Base-by-base conservation (phyloP, 2,888 invertebrate genomes). In the Bembecia ichneumoniformis region DNA sequence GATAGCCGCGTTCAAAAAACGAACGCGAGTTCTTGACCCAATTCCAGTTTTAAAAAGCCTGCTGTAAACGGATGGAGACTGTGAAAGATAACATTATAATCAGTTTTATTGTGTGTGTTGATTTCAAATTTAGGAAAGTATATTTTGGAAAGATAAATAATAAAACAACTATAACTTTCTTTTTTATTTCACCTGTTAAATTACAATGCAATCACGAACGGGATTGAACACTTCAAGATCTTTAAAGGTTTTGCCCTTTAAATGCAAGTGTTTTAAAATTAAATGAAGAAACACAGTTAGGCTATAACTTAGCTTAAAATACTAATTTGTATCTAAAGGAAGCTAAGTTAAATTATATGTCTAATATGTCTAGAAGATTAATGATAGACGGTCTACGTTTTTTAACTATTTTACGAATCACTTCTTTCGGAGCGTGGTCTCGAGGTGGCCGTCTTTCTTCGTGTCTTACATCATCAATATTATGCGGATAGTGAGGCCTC, bases 341-440 rank as follows among this genome's bases (percentile, higher is more conserved):
- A 50, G 28, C 9, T 69, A 28, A 63, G 52, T 58, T 49, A 62
- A 59, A 57, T 67, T 78, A 86, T 65, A 86, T 82, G 64, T 86
- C 86, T 57, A 86, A 77, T 55, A 86, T 80, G 56, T 86, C 86
- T 71, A 86, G 62, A 51, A 86, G 59, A 56, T 82, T 86, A 49
- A 86, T 71, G 16, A 71, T 63, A 9, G 84, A 82, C 53, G 46
- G 46, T 46, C 74, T 79, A 63, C 71, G 71, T 64, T 83, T 84
- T 57, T 79, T 81, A 0, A 86, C 68, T 46, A 86, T 66, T 69
- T 84, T 86, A 46, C 76, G 65, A 3, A 86, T 64, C 2, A 83
- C 64, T 67, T 83, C 81, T 54, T 74, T 79, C 53, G 35, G 72
- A 5, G 54, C 64, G 7, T 62, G 52, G 13, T 64, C 74, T 55